Base-by-base conservation (phyloP, 2,113 vertebrate species). In the Lota lota region DNA sequence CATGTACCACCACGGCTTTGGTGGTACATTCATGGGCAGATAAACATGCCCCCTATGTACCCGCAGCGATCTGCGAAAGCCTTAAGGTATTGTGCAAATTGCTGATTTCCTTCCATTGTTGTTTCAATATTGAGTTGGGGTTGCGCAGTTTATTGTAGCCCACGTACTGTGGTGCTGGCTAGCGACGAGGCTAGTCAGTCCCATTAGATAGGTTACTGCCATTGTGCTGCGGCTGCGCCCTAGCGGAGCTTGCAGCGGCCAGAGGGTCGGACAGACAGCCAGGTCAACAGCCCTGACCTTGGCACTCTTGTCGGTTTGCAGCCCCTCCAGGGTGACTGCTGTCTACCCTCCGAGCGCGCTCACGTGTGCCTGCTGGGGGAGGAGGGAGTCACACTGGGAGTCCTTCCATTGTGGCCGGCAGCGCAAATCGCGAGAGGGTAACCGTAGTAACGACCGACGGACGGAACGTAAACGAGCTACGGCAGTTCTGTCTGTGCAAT, bases 221-320 rank as follows among this genome's bases (percentile, higher is more conserved):
- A 75, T 81, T 82, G 82, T 84, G 67, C 17, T 18, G 24, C 22
- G 70, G 61, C 54, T 61, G 65, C 73, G 80, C 63, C 77, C 75
- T 75, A 80, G 73, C 70, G 63, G 77, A 47, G 70, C 66, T 69
- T 1, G 28, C 76, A 70, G 61, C 79, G 79, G 77, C 72, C 76
- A 79, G 69, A 67, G 8, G 20, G 69, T 66, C 63, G 73, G 69
- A 77, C 73, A 75, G 53, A 75, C 75, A 79, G 64, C n/a, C 73
- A 66, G 75, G 81, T 86, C 86, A 90, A 87, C 64, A 77, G 76
- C 70, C 71, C 75, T 75, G 82, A 88, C 82, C 85, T 77, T 85
- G 80, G 78, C 72, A 76, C 77, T 57, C 47, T 78, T 78, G 76
- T 71, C 82, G 79, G 66, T 61, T 82, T 69, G 68, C 73, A 84